Conservation (phyloP, 2,113 vertebrate species). For the Alouatta palliata region DNA sequence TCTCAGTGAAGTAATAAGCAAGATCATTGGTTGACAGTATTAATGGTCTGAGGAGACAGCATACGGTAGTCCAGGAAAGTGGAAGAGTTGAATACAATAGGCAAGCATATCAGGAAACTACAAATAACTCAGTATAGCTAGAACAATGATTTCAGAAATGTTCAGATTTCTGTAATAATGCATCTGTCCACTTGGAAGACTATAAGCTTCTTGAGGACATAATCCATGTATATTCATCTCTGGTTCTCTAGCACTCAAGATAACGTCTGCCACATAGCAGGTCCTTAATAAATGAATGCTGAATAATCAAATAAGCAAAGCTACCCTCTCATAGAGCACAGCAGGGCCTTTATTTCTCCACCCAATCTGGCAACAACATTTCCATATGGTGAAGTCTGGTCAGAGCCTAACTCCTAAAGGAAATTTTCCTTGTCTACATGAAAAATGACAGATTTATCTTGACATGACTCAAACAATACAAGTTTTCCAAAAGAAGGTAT, state of each 20-base stretch:
- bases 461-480: conserved; percentile 51
- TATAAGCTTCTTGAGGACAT: not conserved
- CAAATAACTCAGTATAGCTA: not conserved
- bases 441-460: conserved; percentile 54
- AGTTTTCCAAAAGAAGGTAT: conserved; percentile 36
- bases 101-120: not conserved
- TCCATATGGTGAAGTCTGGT: not conserved
- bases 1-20: conserved; percentile 43
- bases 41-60: not conserved
- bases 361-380: conserved; percentile 37
- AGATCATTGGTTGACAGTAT: not conserved
- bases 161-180: not conserved
- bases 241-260: conserved; percentile 16
- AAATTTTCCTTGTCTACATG: conserved; percentile 54
- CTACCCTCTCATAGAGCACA: not conserved
- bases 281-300: conserved; percentile 45
- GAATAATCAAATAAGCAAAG: conserved; percentile 59
- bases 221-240: not conserved
- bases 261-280: conserved; percentile 41
- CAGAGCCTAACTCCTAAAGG: conserved; percentile 21
- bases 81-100: not conserved
- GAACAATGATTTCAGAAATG: not conserved
- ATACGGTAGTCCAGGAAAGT: not conserved
- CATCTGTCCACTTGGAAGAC: not conserved
- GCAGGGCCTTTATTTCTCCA: conserved; percentile 35